These are phyloP conservation scores for Otolemur garnettii DNA, from an alignment of 2,113 vertebrate genomes.

Conservation along the genomic window DNA sequence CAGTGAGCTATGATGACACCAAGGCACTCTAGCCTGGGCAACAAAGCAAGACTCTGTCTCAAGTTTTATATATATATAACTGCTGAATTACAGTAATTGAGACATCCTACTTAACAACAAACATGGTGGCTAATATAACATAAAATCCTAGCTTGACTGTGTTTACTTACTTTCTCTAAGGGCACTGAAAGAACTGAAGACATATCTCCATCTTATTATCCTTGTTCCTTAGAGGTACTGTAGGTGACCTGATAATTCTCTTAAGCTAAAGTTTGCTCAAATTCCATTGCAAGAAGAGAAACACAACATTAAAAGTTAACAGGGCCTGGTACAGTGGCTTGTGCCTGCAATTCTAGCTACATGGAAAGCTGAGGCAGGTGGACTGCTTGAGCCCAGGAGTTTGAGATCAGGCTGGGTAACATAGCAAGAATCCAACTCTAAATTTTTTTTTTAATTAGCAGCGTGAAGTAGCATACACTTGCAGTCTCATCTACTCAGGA, in stretches of 20 bases:
- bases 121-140: background rate
- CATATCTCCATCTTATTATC: constrained; percentile 25
- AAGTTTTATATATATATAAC: background rate
- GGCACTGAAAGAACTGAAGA: constrained; percentile 43
- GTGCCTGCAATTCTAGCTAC: too few species aligned
- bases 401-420: too few species aligned
- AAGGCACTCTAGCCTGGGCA: too few species aligned
- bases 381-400: too few species aligned
- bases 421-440: too few species aligned
- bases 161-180: constrained; percentile 13
- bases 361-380: too few species aligned
- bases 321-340: background rate
- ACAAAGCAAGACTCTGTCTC: too few species aligned
- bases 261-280: background rate
- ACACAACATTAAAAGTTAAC: constrained; percentile 43
- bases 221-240: background rate
- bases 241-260: constrained; percentile 18
- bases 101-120: background rate
- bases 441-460: too few species aligned
- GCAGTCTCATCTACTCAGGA: too few species aligned
- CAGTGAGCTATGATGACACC: too few species aligned
- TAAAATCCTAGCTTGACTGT: constrained; percentile 38
- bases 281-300: constrained; percentile 26
- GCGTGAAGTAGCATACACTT: too few species aligned
- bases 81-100: background rate